These are phyloP conservation scores for Orthonyx spaldingii DNA, from an alignment of 2,113 vertebrate genomes.

Conservation along the genomic window DNA sequence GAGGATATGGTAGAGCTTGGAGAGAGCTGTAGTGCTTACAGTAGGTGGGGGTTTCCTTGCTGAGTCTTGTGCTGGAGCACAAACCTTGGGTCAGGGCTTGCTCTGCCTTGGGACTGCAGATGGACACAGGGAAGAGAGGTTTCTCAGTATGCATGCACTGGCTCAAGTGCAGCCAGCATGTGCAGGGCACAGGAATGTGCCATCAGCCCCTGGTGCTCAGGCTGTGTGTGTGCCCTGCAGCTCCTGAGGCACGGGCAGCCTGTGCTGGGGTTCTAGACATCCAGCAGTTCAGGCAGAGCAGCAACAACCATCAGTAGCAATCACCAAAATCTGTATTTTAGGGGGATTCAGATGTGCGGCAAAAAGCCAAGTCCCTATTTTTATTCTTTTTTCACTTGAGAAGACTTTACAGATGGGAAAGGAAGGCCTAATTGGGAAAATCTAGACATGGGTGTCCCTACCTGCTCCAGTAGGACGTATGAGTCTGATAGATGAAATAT, in stretches of 20 bases:
- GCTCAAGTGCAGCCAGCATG: fast-evolving
- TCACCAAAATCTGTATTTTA: background rate
- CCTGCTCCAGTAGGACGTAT: fast-evolving
- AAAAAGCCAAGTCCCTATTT: background rate
- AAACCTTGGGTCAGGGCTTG: background rate
- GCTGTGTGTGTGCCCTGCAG: background rate
- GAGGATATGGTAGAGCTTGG: background rate
- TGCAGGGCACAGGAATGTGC: fast-evolving
- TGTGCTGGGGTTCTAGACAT: background rate
- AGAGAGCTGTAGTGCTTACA: no score
- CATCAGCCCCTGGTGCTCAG: fast-evolving
- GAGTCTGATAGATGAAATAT: background rate
- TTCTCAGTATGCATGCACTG: fast-evolving
- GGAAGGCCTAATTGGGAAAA: background rate
- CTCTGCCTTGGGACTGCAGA: fast-evolving
- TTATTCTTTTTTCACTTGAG: background rate
- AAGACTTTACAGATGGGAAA: background rate
- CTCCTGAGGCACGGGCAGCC: fast-evolving
- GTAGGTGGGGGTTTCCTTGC: fast-evolving
- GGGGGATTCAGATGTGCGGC: background rate
- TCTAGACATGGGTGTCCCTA: fast-evolving
- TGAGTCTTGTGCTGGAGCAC: background rate
- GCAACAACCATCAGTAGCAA: background rate
- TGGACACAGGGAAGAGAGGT: fast-evolving
- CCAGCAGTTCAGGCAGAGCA: background rate